Conservation (phyloP, 1,140 invertebrate genomes). For the Tachypleus tridentatus region DNA sequence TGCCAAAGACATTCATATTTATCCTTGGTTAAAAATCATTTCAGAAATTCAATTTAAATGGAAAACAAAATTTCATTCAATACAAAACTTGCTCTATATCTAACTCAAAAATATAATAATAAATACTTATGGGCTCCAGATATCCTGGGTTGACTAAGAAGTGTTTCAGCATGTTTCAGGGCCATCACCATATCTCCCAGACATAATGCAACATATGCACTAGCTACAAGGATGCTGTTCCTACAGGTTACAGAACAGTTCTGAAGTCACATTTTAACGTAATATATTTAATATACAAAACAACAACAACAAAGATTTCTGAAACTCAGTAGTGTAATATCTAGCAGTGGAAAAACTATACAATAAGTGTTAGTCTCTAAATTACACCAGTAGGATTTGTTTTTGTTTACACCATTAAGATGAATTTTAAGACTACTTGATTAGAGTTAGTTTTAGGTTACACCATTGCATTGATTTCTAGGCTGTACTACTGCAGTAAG, state of each 20-base stretch:
- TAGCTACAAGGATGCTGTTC: constrained; percentile 56
- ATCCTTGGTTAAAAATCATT: not conserved
- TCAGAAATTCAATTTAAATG: constrained; percentile 3
- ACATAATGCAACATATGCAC: constrained; percentile 70
- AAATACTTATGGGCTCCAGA: constrained; percentile 49
- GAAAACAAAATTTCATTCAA: constrained; percentile 19
- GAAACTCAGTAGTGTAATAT: too few species aligned
- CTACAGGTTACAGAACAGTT: constrained; percentile 1
- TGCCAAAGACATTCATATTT: not conserved
- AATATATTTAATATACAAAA: not conserved
- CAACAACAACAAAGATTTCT: too few species aligned
- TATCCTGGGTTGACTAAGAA: constrained; percentile 50
- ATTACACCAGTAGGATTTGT: too few species aligned
- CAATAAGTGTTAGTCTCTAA: too few species aligned
- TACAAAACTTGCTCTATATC: too few species aligned
- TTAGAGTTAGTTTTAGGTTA: too few species aligned
- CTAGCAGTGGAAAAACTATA: too few species aligned
- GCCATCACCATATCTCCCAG: constrained; percentile 72
- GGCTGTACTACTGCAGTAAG: too few species aligned
- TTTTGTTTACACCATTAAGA: too few species aligned
- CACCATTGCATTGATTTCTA: too few species aligned
- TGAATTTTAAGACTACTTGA: too few species aligned
- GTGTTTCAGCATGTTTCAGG: constrained; percentile 55
- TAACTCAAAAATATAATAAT: too few species aligned
- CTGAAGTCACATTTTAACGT: not conserved